Evolutionary conservation across 2,888 invertebrate species (phyloP).

Genomic region (Mongoloraphidia duomilia): DNA sequence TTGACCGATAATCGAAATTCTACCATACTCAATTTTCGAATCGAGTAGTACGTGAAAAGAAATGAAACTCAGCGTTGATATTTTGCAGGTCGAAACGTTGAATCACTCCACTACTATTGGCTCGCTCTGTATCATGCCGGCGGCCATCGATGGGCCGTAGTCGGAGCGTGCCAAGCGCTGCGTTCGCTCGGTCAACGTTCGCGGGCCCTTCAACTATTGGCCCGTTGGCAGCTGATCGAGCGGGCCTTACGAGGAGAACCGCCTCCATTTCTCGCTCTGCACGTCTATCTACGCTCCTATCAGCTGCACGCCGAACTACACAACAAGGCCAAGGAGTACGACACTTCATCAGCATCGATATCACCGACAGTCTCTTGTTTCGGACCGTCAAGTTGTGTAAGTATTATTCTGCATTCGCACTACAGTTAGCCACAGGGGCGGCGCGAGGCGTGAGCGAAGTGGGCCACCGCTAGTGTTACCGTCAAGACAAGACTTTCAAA

Average conservation of each 20-base stretch:
- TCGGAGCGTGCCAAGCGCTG: conserved; percentile 45
- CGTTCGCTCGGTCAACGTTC: conserved; percentile 48
- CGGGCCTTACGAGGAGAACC: conserved; percentile 30
- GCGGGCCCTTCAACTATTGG: conserved; percentile 47
- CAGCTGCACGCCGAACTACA: conserved; percentile 34
- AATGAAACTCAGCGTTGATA: conserved; percentile 1
- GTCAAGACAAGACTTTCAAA: too few species aligned
- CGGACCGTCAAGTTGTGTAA: conserved; percentile 14
- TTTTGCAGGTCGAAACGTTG: conserved; percentile 34
- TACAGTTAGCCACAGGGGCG: too few species aligned
- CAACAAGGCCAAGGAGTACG: conserved; percentile 27
- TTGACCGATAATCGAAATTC: too few species aligned
- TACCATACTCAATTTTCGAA: too few species aligned
- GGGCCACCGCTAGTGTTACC: too few species aligned
- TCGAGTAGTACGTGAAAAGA: too few species aligned
- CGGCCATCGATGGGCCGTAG: conserved; percentile 38
- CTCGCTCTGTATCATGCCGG: conserved; percentile 36
- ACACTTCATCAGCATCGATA: conserved; percentile 14
- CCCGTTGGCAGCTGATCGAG: conserved; percentile 39
- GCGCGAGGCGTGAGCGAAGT: too few species aligned
- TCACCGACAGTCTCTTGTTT: conserved; percentile 11
- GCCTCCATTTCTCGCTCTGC: conserved; percentile 26
- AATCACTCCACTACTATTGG: conserved; percentile 40
- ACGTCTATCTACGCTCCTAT: conserved; percentile 38
- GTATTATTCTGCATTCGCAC: conserved; percentile 8